Percentiles rank a stretch among this genome's conserved stretches.
These are phyloP conservation scores for Anser brachyrhynchus DNA, from an alignment of 2,113 vertebrate genomes.

Conservation along the genomic window DNA sequence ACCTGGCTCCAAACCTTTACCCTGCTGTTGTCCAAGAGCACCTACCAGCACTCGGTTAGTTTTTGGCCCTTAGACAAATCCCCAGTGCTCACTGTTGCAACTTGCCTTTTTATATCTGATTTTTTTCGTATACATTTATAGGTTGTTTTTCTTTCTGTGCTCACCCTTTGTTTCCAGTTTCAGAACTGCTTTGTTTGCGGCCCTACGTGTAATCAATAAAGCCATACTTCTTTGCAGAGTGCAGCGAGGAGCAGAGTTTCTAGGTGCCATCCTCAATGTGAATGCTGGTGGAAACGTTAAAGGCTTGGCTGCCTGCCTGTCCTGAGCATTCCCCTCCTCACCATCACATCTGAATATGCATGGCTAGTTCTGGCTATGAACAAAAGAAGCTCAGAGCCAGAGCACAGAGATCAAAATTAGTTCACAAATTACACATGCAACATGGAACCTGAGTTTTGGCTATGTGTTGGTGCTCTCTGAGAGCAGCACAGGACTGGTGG, in stretches of 20 bases:
- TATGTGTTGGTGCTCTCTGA: neutral
- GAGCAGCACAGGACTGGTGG: neutral
- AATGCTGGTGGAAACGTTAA: neutral
- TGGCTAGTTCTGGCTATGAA: neutral
- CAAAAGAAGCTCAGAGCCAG: neutral
- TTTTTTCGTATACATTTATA: neutral
- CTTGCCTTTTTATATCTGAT: slow-evolving; percentile 28
- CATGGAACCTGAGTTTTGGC: neutral
- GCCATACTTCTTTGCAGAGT: neutral
- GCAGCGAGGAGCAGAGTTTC: neutral
- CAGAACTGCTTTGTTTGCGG: neutral
- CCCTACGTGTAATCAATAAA: neutral
- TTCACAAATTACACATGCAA: neutral
- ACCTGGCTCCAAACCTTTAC: slow-evolving; percentile 10
- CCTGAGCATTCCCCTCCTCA: neutral
- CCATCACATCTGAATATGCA: neutral
- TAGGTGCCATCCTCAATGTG: neutral
- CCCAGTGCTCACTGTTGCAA: slow-evolving; percentile 39
- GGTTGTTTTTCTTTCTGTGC: slow-evolving; percentile 12
- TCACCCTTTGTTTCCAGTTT: neutral
- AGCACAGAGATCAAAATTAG: slow-evolving; percentile 9
- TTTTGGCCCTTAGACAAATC: slow-evolving; percentile 58
- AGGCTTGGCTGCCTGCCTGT: neutral
- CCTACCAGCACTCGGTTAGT: neutral
- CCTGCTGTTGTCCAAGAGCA: slow-evolving; percentile 15